A percentile compares a stretch with the other conserved stretches of the same genome.
phyloP scores from a whole-genome alignment of 2,113 vertebrate species.

The Lepisosteus osseus region DNA sequence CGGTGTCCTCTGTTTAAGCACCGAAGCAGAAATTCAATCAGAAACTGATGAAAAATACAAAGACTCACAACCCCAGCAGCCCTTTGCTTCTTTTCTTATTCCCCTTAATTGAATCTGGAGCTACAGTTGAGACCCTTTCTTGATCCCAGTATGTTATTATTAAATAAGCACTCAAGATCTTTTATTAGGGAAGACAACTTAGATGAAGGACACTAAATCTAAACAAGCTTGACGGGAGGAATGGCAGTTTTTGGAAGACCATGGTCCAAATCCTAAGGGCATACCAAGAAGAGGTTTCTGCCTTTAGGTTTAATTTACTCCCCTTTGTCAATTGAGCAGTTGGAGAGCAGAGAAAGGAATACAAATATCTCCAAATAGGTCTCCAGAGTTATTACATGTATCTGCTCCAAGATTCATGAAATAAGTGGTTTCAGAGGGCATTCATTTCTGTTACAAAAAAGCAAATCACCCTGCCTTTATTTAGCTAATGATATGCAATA shows the following conservation, averaged over 20 bases:
- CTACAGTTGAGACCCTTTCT: slow-evolving; percentile 14
- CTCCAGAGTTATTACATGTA: no score
- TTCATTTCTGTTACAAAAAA: no score
- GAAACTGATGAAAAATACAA: slow-evolving; percentile 24
- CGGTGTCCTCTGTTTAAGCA: slow-evolving; percentile 21
- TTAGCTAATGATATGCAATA: no score
- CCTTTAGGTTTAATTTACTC: neutral
- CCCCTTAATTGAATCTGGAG: slow-evolving; percentile 21
- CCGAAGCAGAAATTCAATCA: slow-evolving; percentile 29
- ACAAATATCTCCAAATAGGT: no score
- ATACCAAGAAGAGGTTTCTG: neutral
- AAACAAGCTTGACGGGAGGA: slow-evolving; percentile 7
- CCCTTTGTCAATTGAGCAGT: no score
- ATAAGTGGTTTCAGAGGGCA: no score
- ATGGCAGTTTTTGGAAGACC: neutral
- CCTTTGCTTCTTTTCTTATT: neutral
- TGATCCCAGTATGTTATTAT: slow-evolving; percentile 15
- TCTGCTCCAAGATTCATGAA: no score
- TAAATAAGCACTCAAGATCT: slow-evolving; percentile 17
- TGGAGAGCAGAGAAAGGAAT: no score
- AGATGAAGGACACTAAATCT: slow-evolving; percentile 1
- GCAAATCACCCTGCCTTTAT: no score
- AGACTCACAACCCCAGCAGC: slow-evolving; percentile 9
- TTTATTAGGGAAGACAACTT: slow-evolving; percentile 14
- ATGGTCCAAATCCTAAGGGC: neutral